Conservation (phyloP, 2,888 invertebrate genomes). For the Cheiracanthium punctorium region DNA sequence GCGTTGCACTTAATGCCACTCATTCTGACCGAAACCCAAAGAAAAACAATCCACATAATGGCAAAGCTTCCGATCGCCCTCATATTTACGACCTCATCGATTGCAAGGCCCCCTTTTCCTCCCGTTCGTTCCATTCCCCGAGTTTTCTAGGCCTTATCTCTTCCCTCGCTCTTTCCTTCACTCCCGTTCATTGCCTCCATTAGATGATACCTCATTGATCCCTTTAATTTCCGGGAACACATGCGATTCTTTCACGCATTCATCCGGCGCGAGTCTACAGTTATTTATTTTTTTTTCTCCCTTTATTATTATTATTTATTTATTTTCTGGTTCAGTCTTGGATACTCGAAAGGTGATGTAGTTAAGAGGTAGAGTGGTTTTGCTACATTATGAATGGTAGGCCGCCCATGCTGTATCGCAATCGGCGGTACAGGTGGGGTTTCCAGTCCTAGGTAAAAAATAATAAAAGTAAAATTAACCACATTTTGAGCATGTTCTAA, state of each 20-base stretch:
- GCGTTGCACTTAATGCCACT: conserved; percentile 69
- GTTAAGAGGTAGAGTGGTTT: background rate
- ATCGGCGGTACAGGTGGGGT: too few relatives aligned
- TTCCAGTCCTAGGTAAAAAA: too few relatives aligned
- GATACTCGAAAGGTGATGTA: conserved; percentile 23
- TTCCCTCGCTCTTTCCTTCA: conserved; percentile 47
- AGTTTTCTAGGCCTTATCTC: conserved; percentile 4
- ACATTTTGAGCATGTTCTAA: too few relatives aligned
- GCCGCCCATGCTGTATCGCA: too few relatives aligned
- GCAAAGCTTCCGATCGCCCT: conserved; percentile 64
- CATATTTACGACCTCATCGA: conserved; percentile 69
- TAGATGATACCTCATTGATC: conserved; percentile 69
- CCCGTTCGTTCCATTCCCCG: conserved; percentile 55
- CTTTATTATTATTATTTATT: background rate
- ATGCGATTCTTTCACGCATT: conserved; percentile 65
- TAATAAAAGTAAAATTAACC: too few relatives aligned
- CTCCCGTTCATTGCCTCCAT: conserved; percentile 64
- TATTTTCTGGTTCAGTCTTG: background rate
- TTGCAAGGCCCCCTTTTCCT: conserved; percentile 55
- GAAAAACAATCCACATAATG: conserved; percentile 70
- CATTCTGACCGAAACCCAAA: conserved; percentile 65
- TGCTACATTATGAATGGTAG: too few relatives aligned
- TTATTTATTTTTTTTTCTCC: conserved; percentile 12
- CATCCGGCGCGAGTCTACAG: conserved; percentile 34
- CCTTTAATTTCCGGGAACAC: conserved; percentile 70